Evolutionary conservation across 2,113 vertebrate genomes (phyloP), one percentile per base, ranked within the genome.

Genomic region (Hystrix cristata): DNA sequence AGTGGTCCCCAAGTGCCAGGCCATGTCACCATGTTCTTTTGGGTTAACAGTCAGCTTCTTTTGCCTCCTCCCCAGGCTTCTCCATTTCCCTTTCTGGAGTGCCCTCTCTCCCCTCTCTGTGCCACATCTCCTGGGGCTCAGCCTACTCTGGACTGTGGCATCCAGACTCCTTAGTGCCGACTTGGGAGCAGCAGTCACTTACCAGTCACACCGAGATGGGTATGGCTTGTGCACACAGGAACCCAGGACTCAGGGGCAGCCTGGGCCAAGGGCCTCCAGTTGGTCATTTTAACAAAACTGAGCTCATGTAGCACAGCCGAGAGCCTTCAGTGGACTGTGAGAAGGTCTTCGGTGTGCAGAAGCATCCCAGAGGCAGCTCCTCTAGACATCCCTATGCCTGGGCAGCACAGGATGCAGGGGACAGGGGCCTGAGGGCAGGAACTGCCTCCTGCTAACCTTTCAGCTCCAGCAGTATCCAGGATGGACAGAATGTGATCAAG

Each of bases 1-100:
- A 0, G 18, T 1, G 19, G 3, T 18, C 53, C 3, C 1, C 0
- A 43, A 14, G 6, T 4, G 31, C 8, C 25, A 9, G 0, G 0
- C 1, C 0, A 18, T 18, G 48, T 6, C 51, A 10, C 38, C 2
- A 0, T 3, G 3, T 1, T 14, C 23, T 27, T 55, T 78, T 14
- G 4, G n/a, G 18, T n/a, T n/a, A 12, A 6, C 0, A 71, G 5
- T 15, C 31, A 18, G 15, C 48, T 19, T 25, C 4, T 13, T 43
- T 16, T 9, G 1, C 23, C 27, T 83, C 59, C 16, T 5, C 3
- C 18, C 9, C 60, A 14, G 0, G 15, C 2, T 2, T 0, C 1
- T 21, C 7, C 48, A 4, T 13, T 4, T 59, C 86, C 9, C 21
- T 67, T 18, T 12, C 57, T 7, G 34, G 46, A 3, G 23, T 34